Conservation (phyloP, 1,140 invertebrate species). For the Trachymyrmex cornetzi region DNA sequence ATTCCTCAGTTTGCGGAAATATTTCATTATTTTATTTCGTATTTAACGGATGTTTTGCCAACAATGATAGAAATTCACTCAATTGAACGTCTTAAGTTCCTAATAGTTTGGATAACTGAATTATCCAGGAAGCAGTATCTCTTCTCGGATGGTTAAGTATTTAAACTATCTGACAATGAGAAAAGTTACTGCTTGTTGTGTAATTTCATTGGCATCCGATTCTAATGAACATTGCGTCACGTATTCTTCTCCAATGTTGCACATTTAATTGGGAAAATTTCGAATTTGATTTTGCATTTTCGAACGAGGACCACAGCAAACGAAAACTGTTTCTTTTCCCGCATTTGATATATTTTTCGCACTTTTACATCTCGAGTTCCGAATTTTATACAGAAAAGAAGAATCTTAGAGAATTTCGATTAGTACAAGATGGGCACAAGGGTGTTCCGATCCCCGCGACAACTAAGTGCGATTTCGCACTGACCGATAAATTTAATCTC, state of each 20-base stretch:
- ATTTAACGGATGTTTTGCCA: not conserved
- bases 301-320: not conserved
- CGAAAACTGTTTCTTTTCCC: not conserved
- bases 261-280: not conserved
- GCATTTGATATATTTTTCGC: not conserved
- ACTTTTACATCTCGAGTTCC: not conserved
- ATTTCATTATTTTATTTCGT: constrained; percentile 15
- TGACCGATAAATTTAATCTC: constrained; percentile 53
- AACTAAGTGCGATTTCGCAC: constrained; percentile 52
- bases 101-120: not conserved
- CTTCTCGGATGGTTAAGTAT: too few relatives aligned
- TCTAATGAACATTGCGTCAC: not conserved
- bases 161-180: too few relatives aligned
- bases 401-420: constrained; percentile 42
- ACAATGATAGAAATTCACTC: not conserved
- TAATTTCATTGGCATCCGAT: not conserved
- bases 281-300: not conserved
- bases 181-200: not conserved
- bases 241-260: not conserved
- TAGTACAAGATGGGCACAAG: not conserved
- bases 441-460: constrained; percentile 15
- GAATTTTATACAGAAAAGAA: not conserved
- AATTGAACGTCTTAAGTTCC: not conserved
- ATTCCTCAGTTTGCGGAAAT: constrained; percentile 1
- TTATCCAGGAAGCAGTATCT: not conserved